Base-by-base conservation (phyloP, 2,113 vertebrate genomes). In the Thomomys bottae region DNA sequence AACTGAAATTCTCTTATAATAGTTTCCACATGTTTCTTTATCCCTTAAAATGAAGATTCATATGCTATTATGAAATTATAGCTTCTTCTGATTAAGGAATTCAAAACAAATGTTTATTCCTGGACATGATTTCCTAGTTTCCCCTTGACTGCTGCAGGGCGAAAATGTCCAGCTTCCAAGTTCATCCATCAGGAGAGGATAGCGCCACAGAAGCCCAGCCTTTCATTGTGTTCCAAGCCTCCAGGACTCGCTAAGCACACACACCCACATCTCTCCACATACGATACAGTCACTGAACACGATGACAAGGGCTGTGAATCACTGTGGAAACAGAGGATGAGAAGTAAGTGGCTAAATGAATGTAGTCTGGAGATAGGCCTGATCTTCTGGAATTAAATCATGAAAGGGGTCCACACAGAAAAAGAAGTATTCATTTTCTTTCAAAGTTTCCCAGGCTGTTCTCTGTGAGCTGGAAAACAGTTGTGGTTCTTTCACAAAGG, bases 11-110 rank as follows among this genome's bases (percentile, higher is more conserved):
- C 8, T 81, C 30, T 79, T 12, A 49, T 34, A 87, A 63, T 40
- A 79, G 78, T 36, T 64, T 40, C 24, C 86, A 91, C 14, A 76
- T 75, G 15, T 20, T 49, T 15, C 18, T 84, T 70, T 82, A 68
- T 9, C n/a, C 83, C 49, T 92, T 82, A 49, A 89, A 91, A 78
- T 54, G 70, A 88, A 90, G 42, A 66, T 83, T 85, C 28, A 57
- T 70, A 77, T 63, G 26, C 81, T 66, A 71, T 84, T 66, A 71
- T n/a, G 34, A 68, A 93, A 85, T 49, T 57, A 40, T 38, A 59
- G 54, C 8, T 42, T 92, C 72, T 70, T 92, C 24, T 88, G 70
- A 86, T 28, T 57, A 66, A 67, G 49, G 30, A 40, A 84, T 83
- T 88, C 14, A 85, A 68, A 94, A 59, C 30, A 77, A 84, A 70